Base-by-base conservation (phyloP, 2,113 vertebrate species). In the Parotia lawesii region DNA sequence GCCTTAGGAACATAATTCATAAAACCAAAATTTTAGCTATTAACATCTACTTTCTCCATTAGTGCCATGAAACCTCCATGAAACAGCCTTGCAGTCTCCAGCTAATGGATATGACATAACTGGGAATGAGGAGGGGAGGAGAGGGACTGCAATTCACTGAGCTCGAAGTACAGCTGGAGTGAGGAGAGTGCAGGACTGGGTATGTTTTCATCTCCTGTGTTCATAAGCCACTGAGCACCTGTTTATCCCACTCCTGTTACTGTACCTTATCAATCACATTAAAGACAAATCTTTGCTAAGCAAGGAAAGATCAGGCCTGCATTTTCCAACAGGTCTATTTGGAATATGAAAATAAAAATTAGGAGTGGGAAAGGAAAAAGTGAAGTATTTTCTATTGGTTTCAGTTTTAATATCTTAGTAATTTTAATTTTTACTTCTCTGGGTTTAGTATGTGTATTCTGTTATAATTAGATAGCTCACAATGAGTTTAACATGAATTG, bases 21-120 rank as follows among this genome's bases (percentile, higher is more conserved):
- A 89, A 89, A 81, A 88, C 33, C 75, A 65, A 85, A 89, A 77
- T 89, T 72, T 83, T 91, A 64, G 65, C 78, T 88, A 38, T 87
- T 88, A 94, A 44, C 75, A 80, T 75, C 40, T 73, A 27, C 84
- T 92, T 80, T 85, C 87, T 88, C 87, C 89, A 84, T 95, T 90
- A 94, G 94, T 78, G 86, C 83, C 51, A 45, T 12, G 54, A 92
- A 90, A 71, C 25, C 65, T 64, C 25, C 51, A 65, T 45, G 80
- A 45, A 93, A 74, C 35, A 85, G 82, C 87, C 93, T 89, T 78
- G 86, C 76, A 78, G 73, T 64, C 66, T 94, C n/a, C 58, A 70
- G 74, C 91, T 94, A 95, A 95, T 94, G 80, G 78, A 44, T 89
- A 37, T 54, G 51, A 10, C 54, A 53, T 29, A 60, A 42, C 70